Conservation (phyloP, 2,888 invertebrate species). For the Sesamia inferens region DNA sequence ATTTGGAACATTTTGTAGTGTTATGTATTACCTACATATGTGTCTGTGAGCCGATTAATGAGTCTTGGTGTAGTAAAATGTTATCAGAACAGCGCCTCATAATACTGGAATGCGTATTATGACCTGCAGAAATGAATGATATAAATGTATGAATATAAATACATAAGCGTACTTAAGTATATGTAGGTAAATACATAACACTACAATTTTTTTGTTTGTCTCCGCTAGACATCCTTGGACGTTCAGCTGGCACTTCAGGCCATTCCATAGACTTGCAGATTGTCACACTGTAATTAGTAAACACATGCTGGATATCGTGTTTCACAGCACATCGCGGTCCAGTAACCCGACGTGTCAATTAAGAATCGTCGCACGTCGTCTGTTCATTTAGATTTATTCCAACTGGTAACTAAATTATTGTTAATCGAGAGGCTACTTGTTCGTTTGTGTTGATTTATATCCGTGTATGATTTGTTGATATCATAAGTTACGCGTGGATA, state of each 20-base stretch:
- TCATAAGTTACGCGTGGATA: conserved; percentile 45
- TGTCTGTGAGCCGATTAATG: too few relatives aligned
- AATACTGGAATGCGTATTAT: too few relatives aligned
- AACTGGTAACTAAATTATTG: conserved; percentile 82
- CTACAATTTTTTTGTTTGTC: conserved; percentile 47
- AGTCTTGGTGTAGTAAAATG: too few relatives aligned
- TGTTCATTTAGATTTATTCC: conserved; percentile 83
- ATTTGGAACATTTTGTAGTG: conserved; percentile 16
- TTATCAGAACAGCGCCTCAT: too few relatives aligned
- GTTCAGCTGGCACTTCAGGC: conserved; percentile 58
- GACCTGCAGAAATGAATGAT: too few relatives aligned
- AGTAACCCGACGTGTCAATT: conserved; percentile 85
- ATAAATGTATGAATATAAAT: too few relatives aligned
- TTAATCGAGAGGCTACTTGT: conserved; percentile 70
- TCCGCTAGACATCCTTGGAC: conserved; percentile 62
- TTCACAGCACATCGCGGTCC: conserved; percentile 77
- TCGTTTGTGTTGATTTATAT: conserved; percentile 62
- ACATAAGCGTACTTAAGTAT: too few relatives aligned
- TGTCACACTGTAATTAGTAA: conserved; percentile 78
- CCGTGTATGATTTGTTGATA: conserved; percentile 57
- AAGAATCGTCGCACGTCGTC: conserved; percentile 70
- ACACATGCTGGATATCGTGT: conserved; percentile 77
- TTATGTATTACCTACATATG: too few relatives aligned
- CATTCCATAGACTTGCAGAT: conserved; percentile 68
- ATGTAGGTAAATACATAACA: too few relatives aligned